Percentiles rank a stretch among this genome's conserved stretches.
phyloP scores from a whole-genome alignment of 2,797 vertebrate species.

The Characodon lateralis region DNA sequence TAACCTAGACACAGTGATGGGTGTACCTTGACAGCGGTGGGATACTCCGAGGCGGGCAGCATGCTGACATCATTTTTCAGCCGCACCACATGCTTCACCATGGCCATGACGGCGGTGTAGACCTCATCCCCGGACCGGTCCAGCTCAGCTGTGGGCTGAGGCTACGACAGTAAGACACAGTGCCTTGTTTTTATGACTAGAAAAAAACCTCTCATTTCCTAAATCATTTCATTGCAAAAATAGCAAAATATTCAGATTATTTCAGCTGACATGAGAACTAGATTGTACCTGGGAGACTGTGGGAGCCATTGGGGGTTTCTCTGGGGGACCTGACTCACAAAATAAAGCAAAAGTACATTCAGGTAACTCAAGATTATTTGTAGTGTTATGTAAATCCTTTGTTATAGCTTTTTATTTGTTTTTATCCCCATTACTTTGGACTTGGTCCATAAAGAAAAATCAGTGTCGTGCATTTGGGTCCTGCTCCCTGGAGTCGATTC shows the following conservation, averaged over 20 bases:
- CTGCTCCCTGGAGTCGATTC: too few relatives aligned
- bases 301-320: constrained; percentile 82
- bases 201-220: background rate
- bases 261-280: background rate
- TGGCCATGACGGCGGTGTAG: constrained; percentile 87
- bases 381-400: background rate
- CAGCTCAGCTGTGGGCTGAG: constrained; percentile 87
- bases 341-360: background rate
- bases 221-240: background rate
- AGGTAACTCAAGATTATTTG: background rate
- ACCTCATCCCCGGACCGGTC: constrained; percentile 89
- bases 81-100: constrained; percentile 89
- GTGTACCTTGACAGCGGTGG: constrained; percentile 87
- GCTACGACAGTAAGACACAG: constrained; percentile 57
- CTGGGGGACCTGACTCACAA: constrained; percentile 75
- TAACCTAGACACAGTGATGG: background rate
- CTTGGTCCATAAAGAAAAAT: background rate
- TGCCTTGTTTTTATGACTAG: background rate
- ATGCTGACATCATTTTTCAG: constrained; percentile 88
- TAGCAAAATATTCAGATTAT: background rate
- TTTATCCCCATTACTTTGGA: too few relatives aligned
- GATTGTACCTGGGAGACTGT: constrained; percentile 76
- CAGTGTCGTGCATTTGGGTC: too few relatives aligned
- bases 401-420: background rate
- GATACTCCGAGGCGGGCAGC: constrained; percentile 85